Evolutionary conservation across 2,888 invertebrate genomes (phyloP).

Genomic region (Drosophila borborema): DNA sequence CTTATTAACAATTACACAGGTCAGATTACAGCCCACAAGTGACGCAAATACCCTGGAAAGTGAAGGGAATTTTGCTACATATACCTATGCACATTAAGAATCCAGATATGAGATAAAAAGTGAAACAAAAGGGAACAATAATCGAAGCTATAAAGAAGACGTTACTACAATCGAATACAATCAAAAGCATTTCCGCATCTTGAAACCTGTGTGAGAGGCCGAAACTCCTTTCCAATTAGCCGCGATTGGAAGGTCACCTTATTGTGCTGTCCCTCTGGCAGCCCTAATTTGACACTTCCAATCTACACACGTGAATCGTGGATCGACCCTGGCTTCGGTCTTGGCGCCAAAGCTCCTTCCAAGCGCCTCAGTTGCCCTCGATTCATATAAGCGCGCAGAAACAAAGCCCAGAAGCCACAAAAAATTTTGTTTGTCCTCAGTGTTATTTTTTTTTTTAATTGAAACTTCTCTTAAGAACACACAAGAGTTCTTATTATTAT

Average conservation of each 20-base stretch:
- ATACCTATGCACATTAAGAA: conserved; percentile 6
- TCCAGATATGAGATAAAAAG: conserved; percentile 27
- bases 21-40: conserved; percentile 25
- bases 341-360: conserved; percentile 60
- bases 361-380: conserved; percentile 50
- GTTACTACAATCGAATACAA: conserved; percentile 4
- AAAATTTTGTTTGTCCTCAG: conserved; percentile 63
- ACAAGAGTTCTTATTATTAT: conserved; percentile 14
- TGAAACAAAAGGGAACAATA: conserved; percentile 4
- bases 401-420: conserved; percentile 38
- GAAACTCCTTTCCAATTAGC: not conserved
- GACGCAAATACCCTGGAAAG: conserved; percentile 57
- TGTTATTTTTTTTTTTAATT: conserved; percentile 51
- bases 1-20: conserved; percentile 47
- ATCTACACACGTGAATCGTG: conserved; percentile 44
- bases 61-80: conserved; percentile 48
- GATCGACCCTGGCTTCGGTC: not conserved
- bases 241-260: conserved; percentile 41
- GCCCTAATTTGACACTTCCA: conserved; percentile 55
- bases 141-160: conserved; percentile 1
- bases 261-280: conserved; percentile 32
- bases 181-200: conserved; percentile 35
- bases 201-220: conserved; percentile 51
- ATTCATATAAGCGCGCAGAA: conserved; percentile 37
- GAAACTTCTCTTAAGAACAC: conserved; percentile 24